These are phyloP conservation scores for Hyperoplus immaculatus DNA, from an alignment of 2,797 vertebrate genomes.

Conservation along the genomic window DNA sequence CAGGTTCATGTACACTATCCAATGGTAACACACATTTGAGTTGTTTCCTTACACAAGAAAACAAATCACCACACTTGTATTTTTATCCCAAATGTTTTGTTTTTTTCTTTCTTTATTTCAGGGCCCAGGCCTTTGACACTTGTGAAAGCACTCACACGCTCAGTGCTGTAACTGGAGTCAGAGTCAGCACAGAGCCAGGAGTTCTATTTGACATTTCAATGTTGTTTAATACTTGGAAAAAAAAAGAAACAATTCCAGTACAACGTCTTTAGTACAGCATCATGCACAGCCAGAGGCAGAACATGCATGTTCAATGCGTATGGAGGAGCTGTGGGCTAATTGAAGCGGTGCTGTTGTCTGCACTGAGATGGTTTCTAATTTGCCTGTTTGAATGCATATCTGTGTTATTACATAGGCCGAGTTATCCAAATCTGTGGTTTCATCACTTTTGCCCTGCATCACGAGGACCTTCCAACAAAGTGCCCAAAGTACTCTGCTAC, in stretches of 20 bases:
- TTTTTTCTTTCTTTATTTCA: conserved; percentile 74
- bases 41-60: not conserved
- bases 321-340: conserved; percentile 50
- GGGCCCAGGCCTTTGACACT: conserved; percentile 79
- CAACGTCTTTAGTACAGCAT: conserved; percentile 77
- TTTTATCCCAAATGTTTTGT: conserved; percentile 76
- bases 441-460: conserved; percentile 37
- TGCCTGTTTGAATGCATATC: conserved; percentile 24
- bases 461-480: conserved; percentile 35
- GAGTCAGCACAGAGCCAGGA: conserved; percentile 61
- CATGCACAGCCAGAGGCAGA: conserved; percentile 81
- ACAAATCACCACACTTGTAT: conserved; percentile 36
- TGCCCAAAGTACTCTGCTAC: conserved; percentile 50
- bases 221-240: conserved; percentile 78
- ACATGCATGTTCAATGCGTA: conserved; percentile 78
- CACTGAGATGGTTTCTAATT: conserved; percentile 37
- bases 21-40: not conserved
- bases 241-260: conserved; percentile 79
- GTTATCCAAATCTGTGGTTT: conserved; percentile 32
- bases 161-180: conserved; percentile 62
- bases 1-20: not conserved
- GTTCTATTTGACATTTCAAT: conserved; percentile 81
- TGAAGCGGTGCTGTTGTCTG: conserved; percentile 18
- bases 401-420: not conserved
- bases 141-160: conserved; percentile 76